These are phyloP conservation scores for Aspidapion aeneum DNA, from an alignment of 2,888 invertebrate species.

Conservation along the genomic window DNA sequence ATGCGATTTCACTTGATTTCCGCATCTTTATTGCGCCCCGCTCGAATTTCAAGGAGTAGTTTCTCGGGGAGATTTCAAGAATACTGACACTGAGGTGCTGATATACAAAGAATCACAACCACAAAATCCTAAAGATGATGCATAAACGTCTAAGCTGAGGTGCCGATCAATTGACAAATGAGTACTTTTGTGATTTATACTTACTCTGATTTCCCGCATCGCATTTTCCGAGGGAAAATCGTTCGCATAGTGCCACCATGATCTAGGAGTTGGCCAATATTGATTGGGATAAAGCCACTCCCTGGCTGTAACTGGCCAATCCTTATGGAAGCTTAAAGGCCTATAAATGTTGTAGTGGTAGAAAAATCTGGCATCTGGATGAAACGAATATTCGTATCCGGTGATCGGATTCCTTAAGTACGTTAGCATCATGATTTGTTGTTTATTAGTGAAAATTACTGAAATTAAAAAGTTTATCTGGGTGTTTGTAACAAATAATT, in stretches of 20 bases:
- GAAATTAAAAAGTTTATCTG: no score
- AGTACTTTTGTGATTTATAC: slow-evolving; percentile 16
- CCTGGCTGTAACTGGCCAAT: slow-evolving; percentile 33
- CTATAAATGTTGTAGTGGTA: slow-evolving; percentile 37
- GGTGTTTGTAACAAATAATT: no score
- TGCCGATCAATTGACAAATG: no score
- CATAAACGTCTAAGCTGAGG: no score
- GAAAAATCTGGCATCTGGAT: slow-evolving; percentile 35
- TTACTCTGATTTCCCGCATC: slow-evolving; percentile 33
- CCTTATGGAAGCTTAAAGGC: slow-evolving; percentile 31
- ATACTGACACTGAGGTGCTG: no score
- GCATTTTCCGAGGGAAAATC: slow-evolving; percentile 32
- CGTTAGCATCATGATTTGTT: no score
- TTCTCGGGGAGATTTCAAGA: no score
- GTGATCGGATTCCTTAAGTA: slow-evolving; percentile 34
- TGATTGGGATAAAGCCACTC: slow-evolving; percentile 31
- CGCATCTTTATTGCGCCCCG: no score
- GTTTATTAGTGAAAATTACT: slow-evolving; percentile 23
- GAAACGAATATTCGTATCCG: slow-evolving; percentile 34
- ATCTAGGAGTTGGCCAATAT: slow-evolving; percentile 33
- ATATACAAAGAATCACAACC: no score
- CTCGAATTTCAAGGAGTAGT: no score
- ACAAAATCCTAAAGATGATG: no score
- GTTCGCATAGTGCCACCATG: slow-evolving; percentile 33
- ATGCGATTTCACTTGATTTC: no score